These are phyloP conservation scores for Ornithoptera priamus DNA, from an alignment of 2,888 invertebrate genomes.

Conservation along the genomic window DNA sequence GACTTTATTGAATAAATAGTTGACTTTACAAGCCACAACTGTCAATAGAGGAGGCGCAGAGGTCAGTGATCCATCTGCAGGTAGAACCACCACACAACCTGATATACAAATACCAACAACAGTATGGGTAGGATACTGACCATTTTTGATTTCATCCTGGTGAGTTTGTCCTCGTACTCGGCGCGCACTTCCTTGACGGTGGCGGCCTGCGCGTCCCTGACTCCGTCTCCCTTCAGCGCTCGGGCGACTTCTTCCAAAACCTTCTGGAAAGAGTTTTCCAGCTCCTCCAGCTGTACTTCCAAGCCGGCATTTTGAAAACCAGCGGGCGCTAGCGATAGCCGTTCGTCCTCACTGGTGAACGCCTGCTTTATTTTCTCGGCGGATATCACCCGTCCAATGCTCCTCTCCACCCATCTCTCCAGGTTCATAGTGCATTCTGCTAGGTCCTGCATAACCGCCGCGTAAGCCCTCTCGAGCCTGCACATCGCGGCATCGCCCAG, in stretches of 20 bases:
- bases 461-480: constrained; percentile 62
- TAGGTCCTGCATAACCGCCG: constrained; percentile 67
- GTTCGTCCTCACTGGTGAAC: constrained; percentile 55
- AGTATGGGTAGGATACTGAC: constrained; percentile 81
- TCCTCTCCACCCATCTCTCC: constrained; percentile 68
- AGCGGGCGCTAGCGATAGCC: constrained; percentile 47
- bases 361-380: constrained; percentile 68
- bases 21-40: constrained; percentile 56
- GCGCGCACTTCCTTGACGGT: constrained; percentile 79
- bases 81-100: constrained; percentile 75
- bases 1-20: constrained; percentile 49
- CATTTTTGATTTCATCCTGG: constrained; percentile 90
- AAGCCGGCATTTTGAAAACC: constrained; percentile 61
- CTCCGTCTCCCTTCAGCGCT: constrained; percentile 53
- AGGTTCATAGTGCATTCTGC: constrained; percentile 63
- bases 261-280: constrained; percentile 68
- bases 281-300: constrained; percentile 64
- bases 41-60: constrained; percentile 45
- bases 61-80: constrained; percentile 63
- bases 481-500: constrained; percentile 55
- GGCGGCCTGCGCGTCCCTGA: constrained; percentile 49
- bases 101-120: constrained; percentile 71
- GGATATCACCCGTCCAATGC: constrained; percentile 55
- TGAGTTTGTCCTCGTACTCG: constrained; percentile 87
- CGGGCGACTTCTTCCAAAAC: constrained; percentile 59